phyloP scores from a whole-genome alignment of 2,113 vertebrate species.

The Tenrec ecaudatus region DNA sequence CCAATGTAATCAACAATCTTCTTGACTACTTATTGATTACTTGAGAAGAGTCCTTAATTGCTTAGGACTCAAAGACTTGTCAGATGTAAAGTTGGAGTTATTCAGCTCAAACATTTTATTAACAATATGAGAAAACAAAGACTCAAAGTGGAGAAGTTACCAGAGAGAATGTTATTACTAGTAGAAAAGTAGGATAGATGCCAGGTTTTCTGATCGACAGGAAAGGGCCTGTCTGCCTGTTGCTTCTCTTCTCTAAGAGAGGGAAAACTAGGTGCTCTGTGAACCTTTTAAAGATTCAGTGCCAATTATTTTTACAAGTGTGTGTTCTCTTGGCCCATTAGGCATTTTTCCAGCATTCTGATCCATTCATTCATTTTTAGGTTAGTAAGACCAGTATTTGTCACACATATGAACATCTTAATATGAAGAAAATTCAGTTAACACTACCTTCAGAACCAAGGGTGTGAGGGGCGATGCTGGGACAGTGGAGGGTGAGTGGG shows the following conservation, averaged over 20 bases:
- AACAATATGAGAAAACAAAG: conserved; percentile 26
- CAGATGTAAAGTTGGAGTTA: background rate
- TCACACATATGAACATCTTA: conserved; percentile 54
- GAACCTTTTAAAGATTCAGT: conserved; percentile 50
- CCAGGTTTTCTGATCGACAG: background rate
- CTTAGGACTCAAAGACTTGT: conserved; percentile 1
- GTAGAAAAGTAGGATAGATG: background rate
- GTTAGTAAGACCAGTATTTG: conserved; percentile 32
- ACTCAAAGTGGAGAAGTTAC: conserved; percentile 10
- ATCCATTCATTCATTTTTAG: conserved; percentile 52
- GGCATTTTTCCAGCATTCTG: conserved; percentile 32
- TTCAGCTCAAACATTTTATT: background rate
- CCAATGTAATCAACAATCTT: conserved; percentile 21
- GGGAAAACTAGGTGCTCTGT: conserved; percentile 34
- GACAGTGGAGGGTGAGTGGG: too few species aligned
- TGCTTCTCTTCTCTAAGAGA: background rate
- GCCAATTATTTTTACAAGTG: conserved; percentile 55
- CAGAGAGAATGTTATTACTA: background rate
- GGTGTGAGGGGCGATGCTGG: too few species aligned
- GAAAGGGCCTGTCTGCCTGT: background rate
- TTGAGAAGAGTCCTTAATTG: conserved; percentile 46
- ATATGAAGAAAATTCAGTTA: conserved; percentile 55
- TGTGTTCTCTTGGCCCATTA: conserved; percentile 8
- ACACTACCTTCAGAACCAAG: too few species aligned
- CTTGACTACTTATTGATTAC: conserved; percentile 18